A percentile compares a stretch with the other conserved stretches of the same genome.
Conservation (phyloP, 2,797 vertebrate species). For the Eulemur mongoz region DNA sequence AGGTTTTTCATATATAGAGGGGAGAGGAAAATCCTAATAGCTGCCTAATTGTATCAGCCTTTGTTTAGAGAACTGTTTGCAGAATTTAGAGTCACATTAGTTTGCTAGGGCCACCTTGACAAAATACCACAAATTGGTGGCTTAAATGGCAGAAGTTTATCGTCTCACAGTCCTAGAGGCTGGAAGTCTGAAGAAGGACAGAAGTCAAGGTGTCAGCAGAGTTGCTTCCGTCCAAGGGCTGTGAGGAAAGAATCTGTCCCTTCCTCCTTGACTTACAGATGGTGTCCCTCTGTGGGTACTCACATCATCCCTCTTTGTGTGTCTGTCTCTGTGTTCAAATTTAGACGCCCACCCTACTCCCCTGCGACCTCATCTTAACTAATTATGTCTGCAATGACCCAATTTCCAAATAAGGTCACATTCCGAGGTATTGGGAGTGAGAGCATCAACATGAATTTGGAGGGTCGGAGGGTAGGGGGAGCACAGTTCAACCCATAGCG, state of each 20-base stretch:
- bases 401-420: background rate
- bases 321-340: background rate
- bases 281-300: background rate
- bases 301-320: fast-evolving
- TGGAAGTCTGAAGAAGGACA: background rate
- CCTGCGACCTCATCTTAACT: background rate
- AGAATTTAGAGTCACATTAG: background rate
- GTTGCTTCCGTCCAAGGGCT: background rate
- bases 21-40: background rate
- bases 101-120: background rate
- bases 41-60: background rate
- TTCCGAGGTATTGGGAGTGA: background rate
- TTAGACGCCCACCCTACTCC: background rate
- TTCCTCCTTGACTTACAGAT: background rate
- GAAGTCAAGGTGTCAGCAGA: background rate
- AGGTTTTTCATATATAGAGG: background rate
- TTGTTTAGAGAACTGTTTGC: background rate
- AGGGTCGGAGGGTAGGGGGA: background rate
- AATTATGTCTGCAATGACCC: background rate
- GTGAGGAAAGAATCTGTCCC: background rate
- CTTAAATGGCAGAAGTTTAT: background rate
- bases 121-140: background rate
- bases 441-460: background rate
- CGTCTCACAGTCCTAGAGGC: background rate
- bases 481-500: background rate